Evolutionary conservation across 2,113 vertebrate genomes (phyloP), one percentile per base, ranked within the genome.

Genomic region (Spheniscus mendiculus): DNA sequence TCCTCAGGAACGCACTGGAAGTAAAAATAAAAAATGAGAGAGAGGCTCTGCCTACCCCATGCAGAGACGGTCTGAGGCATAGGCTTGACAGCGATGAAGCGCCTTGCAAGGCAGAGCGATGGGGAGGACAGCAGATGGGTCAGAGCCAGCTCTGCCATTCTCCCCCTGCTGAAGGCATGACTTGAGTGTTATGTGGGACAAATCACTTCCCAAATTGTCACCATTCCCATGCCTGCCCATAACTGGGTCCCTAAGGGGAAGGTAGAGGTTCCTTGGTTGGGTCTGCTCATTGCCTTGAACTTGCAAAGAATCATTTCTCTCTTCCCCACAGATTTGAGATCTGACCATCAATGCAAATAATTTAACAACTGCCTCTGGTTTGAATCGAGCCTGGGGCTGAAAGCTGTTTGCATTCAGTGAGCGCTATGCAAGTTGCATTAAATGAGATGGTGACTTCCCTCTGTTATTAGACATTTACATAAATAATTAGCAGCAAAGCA

Each of bases 371-470:
- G 16, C 30, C 69, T 93, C 72, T 74, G 63, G 6, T 79, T 94
- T 72, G 80, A 91, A 56, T 52, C 0, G 4, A 83, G 52, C 59
- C 50, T 66, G 45, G 15, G 45, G 45, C 55, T 76, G 50, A 62
- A 93, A 94, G 36, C 71, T 74, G 42, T 93, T 96, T 89, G 50
- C 29, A 16, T 74, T 92, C 59, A 55, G 72, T 3, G 5, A 88
- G 67, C 20, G 36, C 22, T 74, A 45, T 0, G 2, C 21, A 66
- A 56, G 34, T 65, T 76, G 52, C 53, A 34, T 71, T 63, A 67
- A 71, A 74, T 81, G 72, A 90, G 23, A 47, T 79, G 29, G 26
- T 55, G 59, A 73, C 23, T 93, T 82, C n/a, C 50, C 44, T 83
- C 36, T 89, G 15, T 50, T 92, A 34, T 34, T 86, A 47, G 29